phyloP scores from a whole-genome alignment of 2,797 vertebrate species.

The Setipinna tenuifilis region DNA sequence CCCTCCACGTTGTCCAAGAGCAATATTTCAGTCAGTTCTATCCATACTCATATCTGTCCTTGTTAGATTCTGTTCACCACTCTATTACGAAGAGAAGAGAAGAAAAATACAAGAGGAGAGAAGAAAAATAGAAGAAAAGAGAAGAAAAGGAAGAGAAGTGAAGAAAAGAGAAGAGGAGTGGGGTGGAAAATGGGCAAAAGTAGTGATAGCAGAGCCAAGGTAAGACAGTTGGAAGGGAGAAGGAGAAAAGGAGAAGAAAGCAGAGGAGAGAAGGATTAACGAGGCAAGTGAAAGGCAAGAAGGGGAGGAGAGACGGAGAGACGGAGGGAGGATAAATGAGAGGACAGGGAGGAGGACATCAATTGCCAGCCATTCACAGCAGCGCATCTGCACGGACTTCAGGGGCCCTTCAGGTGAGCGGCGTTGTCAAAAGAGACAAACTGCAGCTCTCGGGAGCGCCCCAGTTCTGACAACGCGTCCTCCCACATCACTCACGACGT shows the following conservation, averaged over 20 bases:
- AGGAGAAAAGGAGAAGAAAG: conserved; percentile 28
- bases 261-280: conserved; percentile 17
- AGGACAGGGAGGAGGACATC: conserved; percentile 57
- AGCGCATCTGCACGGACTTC: conserved; percentile 77
- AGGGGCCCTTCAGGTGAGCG: conserved; percentile 83
- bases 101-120: neutral
- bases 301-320: neutral
- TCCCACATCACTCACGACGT: conserved; percentile 80
- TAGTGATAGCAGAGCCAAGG: neutral
- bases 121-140: neutral
- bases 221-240: no score
- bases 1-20: neutral
- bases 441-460: conserved; percentile 91
- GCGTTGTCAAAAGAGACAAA: conserved; percentile 96
- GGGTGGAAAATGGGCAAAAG: neutral
- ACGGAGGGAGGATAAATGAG: conserved; percentile 41
- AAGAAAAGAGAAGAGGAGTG: neutral
- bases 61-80: neutral
- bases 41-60: neutral
- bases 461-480: conserved; percentile 88
- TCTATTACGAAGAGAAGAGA: neutral
- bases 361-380: conserved; percentile 84
- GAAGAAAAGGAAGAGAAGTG: neutral
- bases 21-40: neutral
- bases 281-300: neutral